Conservation (phyloP, 2,797 vertebrate genomes). For the Octomys mimax region DNA sequence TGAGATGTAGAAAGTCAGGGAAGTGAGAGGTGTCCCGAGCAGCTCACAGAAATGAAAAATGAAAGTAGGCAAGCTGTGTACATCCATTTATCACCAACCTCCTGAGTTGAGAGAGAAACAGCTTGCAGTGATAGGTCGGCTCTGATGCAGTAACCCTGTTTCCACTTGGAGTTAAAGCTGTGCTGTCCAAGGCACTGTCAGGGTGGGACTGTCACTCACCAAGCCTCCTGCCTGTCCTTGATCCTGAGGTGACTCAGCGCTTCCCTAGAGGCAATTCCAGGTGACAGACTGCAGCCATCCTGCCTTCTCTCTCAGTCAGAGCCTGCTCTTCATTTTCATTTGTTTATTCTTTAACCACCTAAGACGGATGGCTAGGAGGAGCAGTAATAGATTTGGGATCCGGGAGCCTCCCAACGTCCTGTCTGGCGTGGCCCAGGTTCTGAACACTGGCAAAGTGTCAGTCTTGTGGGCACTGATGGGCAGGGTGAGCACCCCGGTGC, state of each 20-base stretch:
- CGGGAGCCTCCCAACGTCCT: background rate
- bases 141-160: background rate
- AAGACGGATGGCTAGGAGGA: background rate
- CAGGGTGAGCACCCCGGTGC: background rate
- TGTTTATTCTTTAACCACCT: constrained; percentile 25
- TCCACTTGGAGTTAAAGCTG: constrained; percentile 30
- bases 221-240: constrained; percentile 47
- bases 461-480: background rate
- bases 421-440: background rate
- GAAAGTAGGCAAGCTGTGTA: background rate
- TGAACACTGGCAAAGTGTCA: background rate
- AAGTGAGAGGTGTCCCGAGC: background rate
- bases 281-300: constrained; percentile 42
- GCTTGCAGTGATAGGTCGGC: background rate
- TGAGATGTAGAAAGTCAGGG: background rate
- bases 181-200: background rate
- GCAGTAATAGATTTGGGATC: background rate
- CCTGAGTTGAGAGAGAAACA: background rate
- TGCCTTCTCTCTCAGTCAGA: background rate
- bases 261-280: constrained; percentile 31
- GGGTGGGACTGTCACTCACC: constrained; percentile 41
- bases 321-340: background rate
- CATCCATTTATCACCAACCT: background rate
- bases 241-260: constrained; percentile 26
- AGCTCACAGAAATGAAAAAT: background rate